A percentile compares a stretch with the other conserved stretches of the same genome.
Evolutionary conservation across 2,888 invertebrate species (phyloP).

Genomic region (Melipona bicolor): DNA sequence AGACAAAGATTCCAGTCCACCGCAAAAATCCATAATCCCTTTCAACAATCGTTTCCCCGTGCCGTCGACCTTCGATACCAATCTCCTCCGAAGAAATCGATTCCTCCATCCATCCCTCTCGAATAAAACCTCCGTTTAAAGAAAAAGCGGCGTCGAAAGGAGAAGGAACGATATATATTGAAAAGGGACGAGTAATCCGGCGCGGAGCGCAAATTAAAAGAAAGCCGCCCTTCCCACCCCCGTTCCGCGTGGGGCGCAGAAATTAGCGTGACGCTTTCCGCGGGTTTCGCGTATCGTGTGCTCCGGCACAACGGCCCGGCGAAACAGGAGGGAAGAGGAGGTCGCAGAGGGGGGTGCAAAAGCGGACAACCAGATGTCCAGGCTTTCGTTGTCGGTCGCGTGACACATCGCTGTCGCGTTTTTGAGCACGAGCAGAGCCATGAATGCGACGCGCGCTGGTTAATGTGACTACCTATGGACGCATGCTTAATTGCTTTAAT

Average conservation of each 20-base stretch:
- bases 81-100: background rate
- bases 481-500: constrained; percentile 82
- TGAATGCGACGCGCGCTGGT: constrained; percentile 77
- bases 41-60: background rate
- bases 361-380: constrained; percentile 70
- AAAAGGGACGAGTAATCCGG: constrained; percentile 55
- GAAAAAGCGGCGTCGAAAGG: constrained; percentile 15
- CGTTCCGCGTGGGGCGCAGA: constrained; percentile 45
- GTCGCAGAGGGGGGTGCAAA: constrained; percentile 5
- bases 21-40: background rate
- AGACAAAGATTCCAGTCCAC: background rate
- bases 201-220: constrained; percentile 69
- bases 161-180: constrained; percentile 33
- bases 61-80: background rate
- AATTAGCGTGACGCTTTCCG: constrained; percentile 66
- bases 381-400: constrained; percentile 65
- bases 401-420: constrained; percentile 72
- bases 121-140: background rate
- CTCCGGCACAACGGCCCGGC: background rate
- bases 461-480: constrained; percentile 78
- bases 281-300: constrained; percentile 23
- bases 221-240: constrained; percentile 33
- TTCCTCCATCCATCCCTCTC: background rate
- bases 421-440: constrained; percentile 71
- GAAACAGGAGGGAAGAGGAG: background rate